A percentile compares a stretch with the other conserved stretches of the same genome.
phyloP scores from a whole-genome alignment of 30 jellyfish, hydroid and myxozoan species.

The Pseudorhiza aurosa region DNA sequence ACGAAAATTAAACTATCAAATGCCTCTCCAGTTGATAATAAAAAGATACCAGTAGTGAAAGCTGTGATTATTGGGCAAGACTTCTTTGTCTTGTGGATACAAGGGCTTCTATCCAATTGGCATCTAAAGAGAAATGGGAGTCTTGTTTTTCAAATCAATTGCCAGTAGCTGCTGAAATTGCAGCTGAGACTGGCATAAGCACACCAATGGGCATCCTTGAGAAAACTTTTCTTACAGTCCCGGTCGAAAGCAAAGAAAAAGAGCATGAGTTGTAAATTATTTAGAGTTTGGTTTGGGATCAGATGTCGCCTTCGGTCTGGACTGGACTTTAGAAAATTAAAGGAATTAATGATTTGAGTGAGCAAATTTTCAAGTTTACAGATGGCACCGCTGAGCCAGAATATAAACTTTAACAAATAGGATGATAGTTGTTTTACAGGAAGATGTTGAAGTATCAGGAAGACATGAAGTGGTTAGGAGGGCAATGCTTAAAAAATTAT shows the following conservation, averaged over 20 bases:
- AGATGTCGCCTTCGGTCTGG: conserved; percentile 24
- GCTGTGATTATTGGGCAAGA: conserved; percentile 24
- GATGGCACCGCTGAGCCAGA: conserved; percentile 28
- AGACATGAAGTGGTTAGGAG: conserved; percentile 33
- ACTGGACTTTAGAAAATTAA: conserved; percentile 17
- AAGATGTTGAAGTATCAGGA: conserved; percentile 41
- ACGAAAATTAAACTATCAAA: no score
- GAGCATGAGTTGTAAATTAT: conserved; percentile 17
- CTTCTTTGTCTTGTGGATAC: conserved; percentile 24
- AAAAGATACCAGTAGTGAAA: conserved; percentile 26
- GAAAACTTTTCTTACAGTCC: conserved; percentile 6
- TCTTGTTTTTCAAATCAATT: conserved; percentile 16
- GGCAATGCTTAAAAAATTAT: conserved; percentile 12
- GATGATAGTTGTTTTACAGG: conserved; percentile 34
- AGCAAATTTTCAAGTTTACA: conserved; percentile 1
- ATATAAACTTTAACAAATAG: not conserved
- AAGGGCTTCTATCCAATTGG: conserved; percentile 15
- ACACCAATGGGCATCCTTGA: conserved; percentile 36
- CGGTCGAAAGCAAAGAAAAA: conserved; percentile 14
- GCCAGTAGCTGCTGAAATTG: conserved; percentile 19
- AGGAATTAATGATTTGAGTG: not conserved
- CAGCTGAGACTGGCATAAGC: conserved; percentile 28
- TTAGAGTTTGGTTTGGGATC: conserved; percentile 10
- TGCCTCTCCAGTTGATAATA: conserved; percentile 30
- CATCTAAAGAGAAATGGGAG: conserved; percentile 38